Base-by-base conservation (phyloP, 1,140 invertebrate genomes). In the Drosophila rufa region DNA sequence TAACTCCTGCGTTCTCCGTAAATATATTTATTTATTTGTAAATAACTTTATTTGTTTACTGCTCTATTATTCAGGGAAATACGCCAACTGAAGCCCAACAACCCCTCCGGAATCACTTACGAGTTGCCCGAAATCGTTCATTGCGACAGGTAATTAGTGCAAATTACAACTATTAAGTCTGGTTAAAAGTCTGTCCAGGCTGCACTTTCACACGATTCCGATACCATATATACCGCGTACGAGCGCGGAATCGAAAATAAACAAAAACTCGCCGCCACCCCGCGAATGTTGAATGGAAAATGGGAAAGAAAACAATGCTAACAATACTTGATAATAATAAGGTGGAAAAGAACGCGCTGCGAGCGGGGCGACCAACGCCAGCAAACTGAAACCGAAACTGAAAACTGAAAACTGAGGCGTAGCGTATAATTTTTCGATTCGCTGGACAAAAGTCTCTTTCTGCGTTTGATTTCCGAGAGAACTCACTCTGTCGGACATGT, bases 301-400 rank as follows among this genome's bases (percentile, higher is more conserved):
- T 58, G 58, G 42, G 46, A 22, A 61, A 11, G 17, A 68, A 66
- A 57, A 38, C 75, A 77, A 36, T 38, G 33, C 51, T 38, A 22
- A 56, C 40, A 56, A n/a, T 40, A 40, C 36, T 56, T 56, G 40
- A 56, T 56, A 55, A 38, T 38, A 56, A 40, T 56, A 11, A 40
- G 19, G 53, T 56, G 55, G 55, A 58, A 46, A 53, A 60, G 69
- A 78, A 78, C 84, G 78, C 84, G 84, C 89, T 84, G 80, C 77
- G 78, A 85, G 75, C 77, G 80, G 62, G 62, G 70, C 69, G 80
- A 69, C 77, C 80, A 81, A 70, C 85, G 77, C 69, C 81, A 66
- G 71, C 68, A 80, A 59, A 87, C 83, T 84, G 65, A 84, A 75
- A 61, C 30, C 51, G 17, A 36, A 53, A 38, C 51, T 19, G 12